phyloP scores from a whole-genome alignment of 2,797 vertebrate genomes.

The Lindbergichthys nudifrons region DNA sequence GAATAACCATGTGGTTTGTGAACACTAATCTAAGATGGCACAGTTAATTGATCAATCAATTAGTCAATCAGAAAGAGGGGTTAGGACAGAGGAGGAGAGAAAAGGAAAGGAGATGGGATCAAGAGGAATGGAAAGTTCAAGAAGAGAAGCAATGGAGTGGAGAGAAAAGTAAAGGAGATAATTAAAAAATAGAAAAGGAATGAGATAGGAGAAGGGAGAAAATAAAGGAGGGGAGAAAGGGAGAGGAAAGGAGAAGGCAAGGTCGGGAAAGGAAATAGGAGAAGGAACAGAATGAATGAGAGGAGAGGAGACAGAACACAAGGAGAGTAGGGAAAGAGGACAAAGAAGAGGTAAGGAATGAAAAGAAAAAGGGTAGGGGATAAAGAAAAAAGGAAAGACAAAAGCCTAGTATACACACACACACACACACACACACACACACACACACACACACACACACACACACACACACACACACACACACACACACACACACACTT shows the following conservation, averaged over 20 bases:
- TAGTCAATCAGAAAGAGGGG: background rate
- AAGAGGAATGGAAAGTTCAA: too few relatives aligned
- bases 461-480: background rate
- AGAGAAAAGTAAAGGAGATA: too few relatives aligned
- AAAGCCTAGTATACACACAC: background rate
- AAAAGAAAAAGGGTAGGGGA: background rate
- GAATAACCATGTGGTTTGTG: too few relatives aligned
- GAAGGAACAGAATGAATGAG: background rate
- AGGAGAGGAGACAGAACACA: background rate
- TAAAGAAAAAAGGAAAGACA: background rate
- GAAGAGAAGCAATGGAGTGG: too few relatives aligned
- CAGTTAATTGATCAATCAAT: background rate
- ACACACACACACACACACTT: background rate
- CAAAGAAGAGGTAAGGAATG: background rate
- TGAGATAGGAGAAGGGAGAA: too few relatives aligned
- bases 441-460: background rate
- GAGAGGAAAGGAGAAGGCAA: background rate
- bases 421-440: background rate
- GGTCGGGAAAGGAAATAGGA: too few relatives aligned
- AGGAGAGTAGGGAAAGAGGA: background rate
- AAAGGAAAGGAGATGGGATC: background rate
- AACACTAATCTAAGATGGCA: background rate
- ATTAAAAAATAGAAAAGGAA: background rate
- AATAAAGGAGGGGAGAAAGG: background rate
- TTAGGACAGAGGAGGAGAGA: background rate